A percentile compares a stretch with the other conserved stretches of the same genome.
Conservation (phyloP, 2,797 vertebrate species). For the Mustela erminea region DNA sequence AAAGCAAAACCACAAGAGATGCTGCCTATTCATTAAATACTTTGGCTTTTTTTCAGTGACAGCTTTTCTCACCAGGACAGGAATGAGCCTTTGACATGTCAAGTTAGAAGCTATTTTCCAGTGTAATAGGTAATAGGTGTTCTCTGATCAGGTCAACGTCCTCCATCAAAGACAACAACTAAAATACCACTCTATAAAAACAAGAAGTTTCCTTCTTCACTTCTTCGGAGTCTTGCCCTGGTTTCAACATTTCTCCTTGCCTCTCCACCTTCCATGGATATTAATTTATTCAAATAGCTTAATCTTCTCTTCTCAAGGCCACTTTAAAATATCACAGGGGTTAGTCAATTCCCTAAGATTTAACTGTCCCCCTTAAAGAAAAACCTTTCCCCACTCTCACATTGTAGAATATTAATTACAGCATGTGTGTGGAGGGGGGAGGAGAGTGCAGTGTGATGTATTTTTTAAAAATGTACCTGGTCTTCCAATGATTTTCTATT, state of each 20-base stretch:
- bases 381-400: neutral
- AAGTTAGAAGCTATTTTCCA: conserved; percentile 37
- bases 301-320: conserved; percentile 19
- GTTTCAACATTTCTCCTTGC: neutral
- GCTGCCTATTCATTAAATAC: neutral
- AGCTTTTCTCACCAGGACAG: conserved; percentile 19
- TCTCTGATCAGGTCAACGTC: neutral
- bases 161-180: neutral
- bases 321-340: neutral
- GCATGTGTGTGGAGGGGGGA: neutral
- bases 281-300: conserved; percentile 22
- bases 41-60: neutral
- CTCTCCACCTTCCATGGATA: neutral
- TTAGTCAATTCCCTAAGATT: conserved; percentile 19
- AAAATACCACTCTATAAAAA: conserved; percentile 13
- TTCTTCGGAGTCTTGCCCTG: neutral
- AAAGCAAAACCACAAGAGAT: neutral
- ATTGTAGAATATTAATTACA: neutral
- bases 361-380: neutral
- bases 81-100: neutral
- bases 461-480: neutral
- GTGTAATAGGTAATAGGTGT: neutral
- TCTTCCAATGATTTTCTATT: conserved; percentile 15
- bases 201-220: neutral
- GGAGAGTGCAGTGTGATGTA: neutral